Evolutionary conservation across 1,140 invertebrate species (phyloP).

Genomic region (Hermatobates lingyangjiaoensis): DNA sequence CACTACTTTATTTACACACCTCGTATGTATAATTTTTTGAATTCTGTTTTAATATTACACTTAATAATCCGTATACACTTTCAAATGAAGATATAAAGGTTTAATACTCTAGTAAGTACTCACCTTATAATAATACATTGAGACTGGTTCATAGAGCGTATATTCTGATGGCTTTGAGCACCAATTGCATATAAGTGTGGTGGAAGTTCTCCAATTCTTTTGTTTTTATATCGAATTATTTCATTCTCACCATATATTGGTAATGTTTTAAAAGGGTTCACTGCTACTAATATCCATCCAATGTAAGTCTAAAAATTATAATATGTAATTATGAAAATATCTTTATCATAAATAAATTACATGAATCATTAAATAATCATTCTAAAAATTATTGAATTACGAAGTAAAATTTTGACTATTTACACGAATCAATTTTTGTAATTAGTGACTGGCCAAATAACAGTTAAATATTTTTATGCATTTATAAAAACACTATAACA

Average conservation of each 20-base stretch:
- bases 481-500: no score
- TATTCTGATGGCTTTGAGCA: conserved; percentile 66
- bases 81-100: no score
- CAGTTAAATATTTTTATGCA: not conserved
- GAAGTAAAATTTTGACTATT: not conserved
- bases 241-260: conserved; percentile 78
- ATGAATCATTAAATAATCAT: conserved; percentile 1
- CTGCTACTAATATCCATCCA: conserved; percentile 77
- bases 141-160: conserved; percentile 53
- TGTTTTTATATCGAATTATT: conserved; percentile 61
- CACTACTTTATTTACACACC: no score
- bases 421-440: not conserved
- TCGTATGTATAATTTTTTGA: no score
- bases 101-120: no score
- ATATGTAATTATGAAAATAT: not conserved
- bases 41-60: no score
- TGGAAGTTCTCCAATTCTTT: conserved; percentile 64
- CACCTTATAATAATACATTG: conserved; percentile 83
- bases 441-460: not conserved
- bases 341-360: not conserved
- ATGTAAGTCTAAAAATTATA: conserved; percentile 61
- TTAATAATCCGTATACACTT: no score
- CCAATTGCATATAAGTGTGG: conserved; percentile 90
- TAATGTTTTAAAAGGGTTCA: conserved; percentile 83
- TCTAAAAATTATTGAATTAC: not conserved